These are phyloP conservation scores for Podarcis muralis DNA, from an alignment of 2,113 vertebrate species.

Conservation along the genomic window DNA sequence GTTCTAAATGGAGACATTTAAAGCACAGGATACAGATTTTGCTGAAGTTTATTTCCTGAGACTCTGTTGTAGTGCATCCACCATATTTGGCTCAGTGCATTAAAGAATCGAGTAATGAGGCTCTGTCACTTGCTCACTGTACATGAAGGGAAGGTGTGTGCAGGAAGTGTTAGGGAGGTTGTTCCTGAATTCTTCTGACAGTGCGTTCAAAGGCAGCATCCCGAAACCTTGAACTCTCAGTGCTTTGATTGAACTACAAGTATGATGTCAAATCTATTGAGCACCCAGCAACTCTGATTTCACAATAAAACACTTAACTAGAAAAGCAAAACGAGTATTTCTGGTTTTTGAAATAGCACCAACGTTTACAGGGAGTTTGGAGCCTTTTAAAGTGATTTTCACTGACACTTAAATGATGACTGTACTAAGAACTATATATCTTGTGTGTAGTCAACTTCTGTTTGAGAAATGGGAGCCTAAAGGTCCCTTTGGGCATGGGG, in stretches of 20 bases:
- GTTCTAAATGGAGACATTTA: background rate
- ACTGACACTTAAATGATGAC: background rate
- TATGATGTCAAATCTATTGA: background rate
- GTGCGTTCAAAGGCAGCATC: background rate
- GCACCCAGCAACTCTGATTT: background rate
- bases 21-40: background rate
- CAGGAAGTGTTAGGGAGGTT: background rate
- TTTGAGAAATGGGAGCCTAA: background rate
- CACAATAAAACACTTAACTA: background rate
- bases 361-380: background rate
- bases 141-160: background rate
- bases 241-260: no score
- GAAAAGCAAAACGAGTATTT: background rate
- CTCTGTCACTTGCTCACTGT: background rate
- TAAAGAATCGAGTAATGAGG: background rate
- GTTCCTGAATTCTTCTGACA: background rate
- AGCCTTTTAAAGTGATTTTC: background rate
- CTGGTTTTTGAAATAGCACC: background rate
- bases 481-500: background rate
- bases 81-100: background rate
- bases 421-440: background rate
- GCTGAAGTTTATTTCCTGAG: background rate
- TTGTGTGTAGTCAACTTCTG: background rate
- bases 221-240: background rate
- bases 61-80: background rate